Evolutionary conservation across 2,113 vertebrate genomes (phyloP), one percentile per base, ranked within the genome.

Genomic region (Felis catus): DNA sequence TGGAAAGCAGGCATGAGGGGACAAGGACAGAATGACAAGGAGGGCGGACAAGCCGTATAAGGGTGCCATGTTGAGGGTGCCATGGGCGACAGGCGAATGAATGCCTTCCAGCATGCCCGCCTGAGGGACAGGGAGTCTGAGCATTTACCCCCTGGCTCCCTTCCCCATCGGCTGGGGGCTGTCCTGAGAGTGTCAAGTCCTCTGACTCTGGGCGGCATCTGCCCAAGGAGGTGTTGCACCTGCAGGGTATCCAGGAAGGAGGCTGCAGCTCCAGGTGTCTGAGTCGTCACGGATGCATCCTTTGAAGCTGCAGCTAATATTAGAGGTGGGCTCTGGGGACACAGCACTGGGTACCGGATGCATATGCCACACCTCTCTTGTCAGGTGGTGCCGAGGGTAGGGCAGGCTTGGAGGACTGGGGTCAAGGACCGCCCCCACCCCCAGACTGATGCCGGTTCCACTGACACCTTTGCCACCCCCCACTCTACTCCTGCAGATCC

Each of bases 1-100:
- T 5, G 33, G 55, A 48, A 70, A 71, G 55, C 55, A 65, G 48
- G 48, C 5, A 0, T 13, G 1, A 16, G 8, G 29, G n/a, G 36
- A 2, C 1, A 11, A 31, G 58, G 29, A 51, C 41, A 66, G 55
- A 58, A 15, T 36, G 45, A 16, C n/a, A 41, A 41, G 14, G 45
- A 70, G 31, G 29, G 7, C 36, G n/a, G 73, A 29, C 13, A 16
- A 27, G 27, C 13, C 76, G 13, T 1, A 3, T 0, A 0, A 25
- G 71, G 61, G 21, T 1, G 31, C 33, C 11, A 3, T 14, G 7
- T 8, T n/a, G 93, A 74, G 15, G 51, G 0, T 45, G 27, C 29
- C 1, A 0, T 39, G 55, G 71, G 23, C 18, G 18, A 18, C 2
- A 19, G 29, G 45, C 3, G 12, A 61, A 61, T 61, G n/a, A 39